Conservation (phyloP, 2,113 vertebrate genomes). For the Nannospalax galili region DNA sequence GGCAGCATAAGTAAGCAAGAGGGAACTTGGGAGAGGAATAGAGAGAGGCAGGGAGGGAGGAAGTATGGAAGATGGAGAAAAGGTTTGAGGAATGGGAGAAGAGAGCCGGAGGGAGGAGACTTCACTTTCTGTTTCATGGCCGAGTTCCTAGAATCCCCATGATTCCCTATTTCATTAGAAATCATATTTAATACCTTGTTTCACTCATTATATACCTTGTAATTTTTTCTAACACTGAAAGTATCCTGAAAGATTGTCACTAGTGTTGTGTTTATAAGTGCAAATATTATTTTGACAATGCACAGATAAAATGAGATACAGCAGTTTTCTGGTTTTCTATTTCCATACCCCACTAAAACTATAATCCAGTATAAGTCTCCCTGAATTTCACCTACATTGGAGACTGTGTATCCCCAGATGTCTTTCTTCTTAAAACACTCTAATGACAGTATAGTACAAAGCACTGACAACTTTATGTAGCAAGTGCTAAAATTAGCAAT, state of each 20-base stretch:
- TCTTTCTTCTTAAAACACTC: conserved; percentile 8
- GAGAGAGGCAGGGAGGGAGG: not conserved
- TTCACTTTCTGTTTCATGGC: not conserved
- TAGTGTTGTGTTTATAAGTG: conserved; percentile 9
- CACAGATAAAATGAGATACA: not conserved
- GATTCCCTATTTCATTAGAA: not conserved
- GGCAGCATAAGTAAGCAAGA: not conserved
- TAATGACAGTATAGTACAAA: conserved; percentile 22
- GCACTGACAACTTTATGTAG: conserved; percentile 13
- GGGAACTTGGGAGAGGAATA: not conserved
- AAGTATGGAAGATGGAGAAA: not conserved
- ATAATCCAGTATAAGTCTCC: not conserved
- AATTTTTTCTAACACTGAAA: not conserved
- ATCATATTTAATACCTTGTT: not conserved
- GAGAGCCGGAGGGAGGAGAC: not conserved
- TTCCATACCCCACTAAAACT: not conserved
- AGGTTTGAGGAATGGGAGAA: too few relatives aligned
- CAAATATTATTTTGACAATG: not conserved
- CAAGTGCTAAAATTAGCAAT: conserved; percentile 35
- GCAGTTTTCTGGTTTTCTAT: conserved; percentile 27
- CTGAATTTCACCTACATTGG: conserved; percentile 45
- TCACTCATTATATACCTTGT: not conserved
- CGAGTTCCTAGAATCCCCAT: not conserved
- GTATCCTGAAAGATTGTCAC: not conserved
- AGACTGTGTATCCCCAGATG: not conserved